phyloP scores from a whole-genome alignment of 2,797 vertebrate species.

The Pygocentrus nattereri region DNA sequence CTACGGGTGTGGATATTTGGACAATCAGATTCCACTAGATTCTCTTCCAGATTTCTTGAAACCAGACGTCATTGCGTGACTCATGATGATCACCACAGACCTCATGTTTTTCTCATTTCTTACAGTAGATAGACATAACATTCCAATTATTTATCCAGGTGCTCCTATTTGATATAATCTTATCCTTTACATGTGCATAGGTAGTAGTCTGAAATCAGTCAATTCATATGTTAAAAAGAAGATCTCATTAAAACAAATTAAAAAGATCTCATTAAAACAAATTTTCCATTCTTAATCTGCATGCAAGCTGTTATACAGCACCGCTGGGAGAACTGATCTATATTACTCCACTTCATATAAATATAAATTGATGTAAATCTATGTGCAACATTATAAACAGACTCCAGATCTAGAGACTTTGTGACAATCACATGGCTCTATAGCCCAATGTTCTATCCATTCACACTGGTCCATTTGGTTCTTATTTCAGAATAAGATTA shows the following conservation, averaged over 20 bases:
- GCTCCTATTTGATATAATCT: neutral
- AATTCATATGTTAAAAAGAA: no score
- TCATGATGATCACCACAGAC: slow-evolving; percentile 1
- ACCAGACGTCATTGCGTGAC: neutral
- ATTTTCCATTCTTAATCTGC: neutral
- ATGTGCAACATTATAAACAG: neutral
- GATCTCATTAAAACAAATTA: no score
- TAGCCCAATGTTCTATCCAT: neutral
- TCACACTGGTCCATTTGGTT: neutral
- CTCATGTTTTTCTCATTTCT: slow-evolving; percentile 3
- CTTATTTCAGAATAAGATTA: neutral
- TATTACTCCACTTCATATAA: neutral
- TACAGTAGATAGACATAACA: neutral
- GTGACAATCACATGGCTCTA: neutral
- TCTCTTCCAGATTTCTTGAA: neutral
- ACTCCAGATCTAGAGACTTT: neutral
- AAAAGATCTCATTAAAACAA: neutral
- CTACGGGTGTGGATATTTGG: neutral
- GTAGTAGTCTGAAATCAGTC: neutral
- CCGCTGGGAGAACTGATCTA: neutral
- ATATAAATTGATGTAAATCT: neutral
- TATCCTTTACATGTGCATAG: neutral
- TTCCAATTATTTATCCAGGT: neutral
- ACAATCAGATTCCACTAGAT: neutral
- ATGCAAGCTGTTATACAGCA: neutral